Evolutionary conservation across 2,888 invertebrate species (phyloP).

Genomic region (Epinotia ramella): DNA sequence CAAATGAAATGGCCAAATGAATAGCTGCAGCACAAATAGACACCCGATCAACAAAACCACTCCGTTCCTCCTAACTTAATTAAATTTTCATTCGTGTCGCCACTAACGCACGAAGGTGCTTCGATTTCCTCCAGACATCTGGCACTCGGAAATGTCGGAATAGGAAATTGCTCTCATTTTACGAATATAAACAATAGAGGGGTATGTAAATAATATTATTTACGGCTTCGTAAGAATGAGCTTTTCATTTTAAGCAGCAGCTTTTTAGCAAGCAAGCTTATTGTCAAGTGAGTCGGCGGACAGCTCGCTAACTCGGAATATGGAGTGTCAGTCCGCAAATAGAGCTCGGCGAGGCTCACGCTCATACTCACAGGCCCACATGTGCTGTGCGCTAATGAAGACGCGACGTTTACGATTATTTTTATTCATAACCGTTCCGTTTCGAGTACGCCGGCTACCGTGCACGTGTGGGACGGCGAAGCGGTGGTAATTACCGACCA

Average conservation of each 20-base stretch:
- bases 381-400: conserved; percentile 65
- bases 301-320: conserved; percentile 58
- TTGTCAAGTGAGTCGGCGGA: conserved; percentile 59
- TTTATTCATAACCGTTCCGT: conserved; percentile 59
- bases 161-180: conserved; percentile 67
- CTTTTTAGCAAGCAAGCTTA: conserved; percentile 63
- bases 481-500: conserved; percentile 45
- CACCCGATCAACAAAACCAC: conserved; percentile 27
- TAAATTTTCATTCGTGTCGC: conserved; percentile 25
- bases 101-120: conserved; percentile 14
- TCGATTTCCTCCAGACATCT: conserved; percentile 45
- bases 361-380: conserved; percentile 61
- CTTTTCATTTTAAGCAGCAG: conserved; percentile 31
- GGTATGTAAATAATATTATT: conserved; percentile 59
- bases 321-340: conserved; percentile 63
- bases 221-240: conserved; percentile 48
- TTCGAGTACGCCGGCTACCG: conserved; percentile 50
- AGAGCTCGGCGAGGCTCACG: conserved; percentile 51
- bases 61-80: conserved; percentile 20
- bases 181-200: conserved; percentile 59
- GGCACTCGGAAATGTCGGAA: conserved; percentile 53
- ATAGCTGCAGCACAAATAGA: conserved; percentile 40
- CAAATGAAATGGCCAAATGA: conserved; percentile 53
- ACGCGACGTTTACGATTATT: conserved; percentile 61
- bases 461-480: conserved; percentile 47